Base-by-base conservation (phyloP, 1,140 invertebrate genomes). In the Drosophila ohnishii region DNA sequence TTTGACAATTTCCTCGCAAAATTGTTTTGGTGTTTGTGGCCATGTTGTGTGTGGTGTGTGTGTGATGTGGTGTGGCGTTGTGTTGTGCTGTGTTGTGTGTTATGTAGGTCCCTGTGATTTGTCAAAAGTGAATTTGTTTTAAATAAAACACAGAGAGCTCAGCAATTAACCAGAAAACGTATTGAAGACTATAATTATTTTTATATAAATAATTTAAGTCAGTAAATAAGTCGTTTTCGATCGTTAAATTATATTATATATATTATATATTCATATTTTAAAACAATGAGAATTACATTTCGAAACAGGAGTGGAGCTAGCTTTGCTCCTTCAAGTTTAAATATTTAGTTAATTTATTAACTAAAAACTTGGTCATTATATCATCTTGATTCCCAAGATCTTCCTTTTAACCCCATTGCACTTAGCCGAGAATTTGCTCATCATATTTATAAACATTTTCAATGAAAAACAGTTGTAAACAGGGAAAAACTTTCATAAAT, bases 1-100 rank as follows among this genome's bases (percentile, higher is more conserved):
- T 86, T 86, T 86, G 82, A 86, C 82, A 87, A 87, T 86, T 86
- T 86, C 82, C 87, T 86, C 75, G 82, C 83, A 83, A 86, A 87
- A 86, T 86, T 86, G 82, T 87, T 86, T 86, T 86, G 82, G 82
- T 86, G 83, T 87, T 87, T 86, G 82, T 79, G 82, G 82, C 78
- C 67, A 50, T 82, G 79, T 72, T 59, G 42, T 67, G 57, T 77
- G 78, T 57, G 74, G 35, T 59, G 14, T 32, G 28, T 16, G 30
- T 35, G 19, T 37, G 32, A 5, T 28, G 14, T 32, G 47, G 2
- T 5, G 0, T 48, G 25, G 4, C n/a, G 47, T 28, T 6, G 25
- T 28, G 25, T 6, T 48, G 45, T 34, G 5, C 10, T 30, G 28
- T 19, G n/a, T 45, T 51, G 22, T 61, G 59, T 22, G 47, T 16